Conservation (phyloP, 1,140 invertebrate genomes). For the Eupeodes corollae region DNA sequence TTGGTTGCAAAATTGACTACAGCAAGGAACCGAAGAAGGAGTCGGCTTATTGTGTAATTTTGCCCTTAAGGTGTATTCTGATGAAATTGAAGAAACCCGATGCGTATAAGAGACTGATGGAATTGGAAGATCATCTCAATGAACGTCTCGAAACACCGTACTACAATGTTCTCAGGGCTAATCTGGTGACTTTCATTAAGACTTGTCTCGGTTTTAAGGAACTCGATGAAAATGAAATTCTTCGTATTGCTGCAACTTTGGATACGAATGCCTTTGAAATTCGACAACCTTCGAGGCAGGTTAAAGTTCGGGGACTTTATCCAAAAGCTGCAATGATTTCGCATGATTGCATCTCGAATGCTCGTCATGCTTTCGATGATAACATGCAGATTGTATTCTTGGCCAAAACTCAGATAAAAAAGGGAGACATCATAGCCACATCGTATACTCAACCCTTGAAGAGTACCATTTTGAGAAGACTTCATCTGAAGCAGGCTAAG, state of each 20-base stretch:
- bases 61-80: constrained; percentile 50
- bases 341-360: constrained; percentile 54
- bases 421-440: constrained; percentile 50
- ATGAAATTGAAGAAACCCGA: constrained; percentile 43
- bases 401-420: constrained; percentile 49
- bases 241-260: constrained; percentile 52
- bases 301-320: constrained; percentile 47
- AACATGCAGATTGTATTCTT: constrained; percentile 41
- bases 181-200: constrained; percentile 48
- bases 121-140: constrained; percentile 49
- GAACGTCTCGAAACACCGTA: constrained; percentile 45
- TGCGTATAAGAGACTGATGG: constrained; percentile 43
- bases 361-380: constrained; percentile 48
- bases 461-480: constrained; percentile 50
- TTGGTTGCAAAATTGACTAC: constrained; percentile 42
- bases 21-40: constrained; percentile 39
- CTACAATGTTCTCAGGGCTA: constrained; percentile 46
- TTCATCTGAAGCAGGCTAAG: constrained; percentile 49
- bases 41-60: constrained; percentile 49
- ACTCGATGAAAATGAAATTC: constrained; percentile 46
- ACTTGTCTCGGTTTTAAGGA: constrained; percentile 43
- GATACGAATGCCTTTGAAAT: constrained; percentile 57
- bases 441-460: constrained; percentile 55
- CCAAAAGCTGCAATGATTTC: constrained; percentile 48
- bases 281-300: constrained; percentile 35